phyloP scores from a whole-genome alignment of 2,113 vertebrate genomes.

The Drymodes brunneopygia region DNA sequence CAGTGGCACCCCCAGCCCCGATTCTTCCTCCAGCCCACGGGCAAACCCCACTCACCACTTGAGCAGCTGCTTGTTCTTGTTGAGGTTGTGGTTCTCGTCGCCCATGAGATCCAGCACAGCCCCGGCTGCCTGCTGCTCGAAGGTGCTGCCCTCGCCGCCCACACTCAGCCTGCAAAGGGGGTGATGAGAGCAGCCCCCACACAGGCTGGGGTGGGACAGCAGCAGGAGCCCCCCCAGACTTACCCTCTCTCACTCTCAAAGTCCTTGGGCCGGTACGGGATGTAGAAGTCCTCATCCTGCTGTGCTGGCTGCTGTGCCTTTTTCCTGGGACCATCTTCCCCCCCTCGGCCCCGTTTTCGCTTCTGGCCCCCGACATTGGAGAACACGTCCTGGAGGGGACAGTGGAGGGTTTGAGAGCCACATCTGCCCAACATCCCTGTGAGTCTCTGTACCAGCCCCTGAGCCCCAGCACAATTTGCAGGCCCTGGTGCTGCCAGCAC shows the following conservation, averaged over 20 bases:
- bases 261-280: constrained; percentile 92
- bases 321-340: neutral
- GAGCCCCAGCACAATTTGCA: no score
- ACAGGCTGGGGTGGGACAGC: rapidly evolving
- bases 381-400: constrained; percentile 77
- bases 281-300: constrained; percentile 82
- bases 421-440: rapidly evolving
- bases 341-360: constrained; percentile 37
- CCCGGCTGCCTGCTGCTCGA: constrained; percentile 87
- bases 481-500: neutral
- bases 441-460: neutral
- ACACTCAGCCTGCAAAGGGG: constrained; percentile 79
- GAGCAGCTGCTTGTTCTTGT: constrained; percentile 78
- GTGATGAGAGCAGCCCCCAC: neutral
- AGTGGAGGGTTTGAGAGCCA: no score
- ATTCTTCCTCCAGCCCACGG: neutral
- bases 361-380: constrained; percentile 77
- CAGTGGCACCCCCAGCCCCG: neutral
- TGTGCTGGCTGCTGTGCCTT: constrained; percentile 53
- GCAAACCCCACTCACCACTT: constrained; percentile 76
- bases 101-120: constrained; percentile 90
- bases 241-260: constrained; percentile 92
- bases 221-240: neutral
- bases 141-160: constrained; percentile 68
- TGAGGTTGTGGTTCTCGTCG: constrained; percentile 76